Evolutionary conservation across 2,113 vertebrate species (phyloP), one percentile per base, ranked within the genome.

Genomic region (Pituophis catenifer): DNA sequence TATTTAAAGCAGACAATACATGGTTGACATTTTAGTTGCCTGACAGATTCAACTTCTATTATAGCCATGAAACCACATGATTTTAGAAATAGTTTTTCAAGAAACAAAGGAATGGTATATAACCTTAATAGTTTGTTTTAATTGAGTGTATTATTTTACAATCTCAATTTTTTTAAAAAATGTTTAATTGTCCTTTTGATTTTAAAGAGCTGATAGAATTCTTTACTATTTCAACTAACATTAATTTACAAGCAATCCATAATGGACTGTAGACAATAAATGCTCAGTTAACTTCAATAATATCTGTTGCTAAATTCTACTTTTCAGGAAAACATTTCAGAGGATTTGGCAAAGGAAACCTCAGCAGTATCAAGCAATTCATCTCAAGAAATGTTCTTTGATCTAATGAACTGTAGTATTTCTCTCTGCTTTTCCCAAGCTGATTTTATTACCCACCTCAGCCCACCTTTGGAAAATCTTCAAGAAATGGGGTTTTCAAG

Each of bases 351-450:
- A 93, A 81, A 87, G 2, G 92, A 94, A 94, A 75, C 5, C 44
- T 38, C 90, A 23, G 26, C 17, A 81, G 11, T 44, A 26, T 90
- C 26, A 50, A 26, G 91, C 75, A 95, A 91, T 53, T 94, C 59
- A 48, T 3, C 26, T 53, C 44, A 94, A n/a, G 86, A 96, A 95
- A 94, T 87, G 23, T 52, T 94, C 7, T 21, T 53, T 29, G 59
- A 94, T 81, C 24, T 93, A 94, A 91, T 87, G 62, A 94, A 92
- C 89, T 91, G 70, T 19, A 91, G 90, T 44, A 91, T 91, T 93
- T 94, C 86, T 92, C 92, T 91, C 92, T 89, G 33, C 2, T 1
- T 6, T 50, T 70, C 53, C 11, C n/a, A 94, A 59, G 17, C 29
- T 92, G 50, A 10, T 87, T 62, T 86, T 65, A 90, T 93, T 94